phyloP scores from a whole-genome alignment of 2,797 vertebrate genomes.

The Neosalanx taihuensis region DNA sequence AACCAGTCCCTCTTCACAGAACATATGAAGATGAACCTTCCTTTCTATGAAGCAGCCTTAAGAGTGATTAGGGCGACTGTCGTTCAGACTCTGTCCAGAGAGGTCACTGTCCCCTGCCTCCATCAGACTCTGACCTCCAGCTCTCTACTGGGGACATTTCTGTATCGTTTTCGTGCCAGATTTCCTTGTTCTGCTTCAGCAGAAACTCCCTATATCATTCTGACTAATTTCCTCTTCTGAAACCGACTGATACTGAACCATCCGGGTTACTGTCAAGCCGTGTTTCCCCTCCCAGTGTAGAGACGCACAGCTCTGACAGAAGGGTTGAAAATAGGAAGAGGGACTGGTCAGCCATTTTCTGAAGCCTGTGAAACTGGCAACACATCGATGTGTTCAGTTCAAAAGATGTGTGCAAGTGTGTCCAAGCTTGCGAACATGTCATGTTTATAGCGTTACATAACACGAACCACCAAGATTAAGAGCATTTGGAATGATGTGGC shows the following conservation, averaged over 20 bases:
- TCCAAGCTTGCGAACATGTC: too few species aligned
- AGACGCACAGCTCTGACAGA: not conserved
- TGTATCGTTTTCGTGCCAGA: not conserved
- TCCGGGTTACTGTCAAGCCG: conserved; percentile 13
- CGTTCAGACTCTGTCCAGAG: not conserved
- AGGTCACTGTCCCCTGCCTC: not conserved
- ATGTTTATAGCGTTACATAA: too few species aligned
- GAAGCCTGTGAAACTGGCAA: not conserved
- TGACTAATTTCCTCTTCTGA: too few species aligned
- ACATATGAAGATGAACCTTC: conserved; percentile 20
- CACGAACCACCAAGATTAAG: too few species aligned
- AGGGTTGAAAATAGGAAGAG: not conserved
- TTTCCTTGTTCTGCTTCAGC: not conserved
- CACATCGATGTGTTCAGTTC: too few species aligned
- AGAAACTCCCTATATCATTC: too few species aligned
- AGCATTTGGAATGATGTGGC: too few species aligned
- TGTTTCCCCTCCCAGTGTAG: not conserved
- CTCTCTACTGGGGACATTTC: not conserved
- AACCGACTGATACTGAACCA: conserved; percentile 15
- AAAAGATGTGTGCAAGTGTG: too few species aligned
- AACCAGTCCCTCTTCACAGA: not conserved
- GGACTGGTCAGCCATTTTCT: conserved; percentile 3
- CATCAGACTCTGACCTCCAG: not conserved
- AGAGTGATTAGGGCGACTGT: too few species aligned
- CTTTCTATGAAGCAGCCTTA: not conserved